Percentiles rank a stretch among this genome's conserved stretches.
Conservation (phyloP, 2,797 vertebrate species). For the Sebastes kiyomatsui region DNA sequence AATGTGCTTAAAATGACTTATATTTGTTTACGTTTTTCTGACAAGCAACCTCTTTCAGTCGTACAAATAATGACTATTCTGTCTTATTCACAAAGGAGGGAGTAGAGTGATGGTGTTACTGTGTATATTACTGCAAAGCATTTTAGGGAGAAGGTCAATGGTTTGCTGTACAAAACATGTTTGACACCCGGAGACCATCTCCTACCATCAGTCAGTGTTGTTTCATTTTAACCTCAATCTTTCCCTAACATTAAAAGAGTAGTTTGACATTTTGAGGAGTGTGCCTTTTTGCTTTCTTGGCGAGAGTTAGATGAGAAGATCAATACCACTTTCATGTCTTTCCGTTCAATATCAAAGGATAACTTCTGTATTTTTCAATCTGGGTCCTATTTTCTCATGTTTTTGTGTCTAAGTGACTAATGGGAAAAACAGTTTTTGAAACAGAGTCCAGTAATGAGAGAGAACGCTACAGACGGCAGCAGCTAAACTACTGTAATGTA, state of each 20-base stretch:
- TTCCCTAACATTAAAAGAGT: neutral
- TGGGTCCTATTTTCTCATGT: neutral
- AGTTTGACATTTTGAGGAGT: neutral
- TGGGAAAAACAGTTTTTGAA: neutral
- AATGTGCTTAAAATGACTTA: neutral
- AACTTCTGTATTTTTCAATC: neutral
- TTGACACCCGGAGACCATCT: neutral
- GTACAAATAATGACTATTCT: neutral
- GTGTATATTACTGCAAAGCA: neutral
- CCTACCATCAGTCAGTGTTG: neutral
- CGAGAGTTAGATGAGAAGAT: neutral
- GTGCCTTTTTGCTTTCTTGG: neutral
- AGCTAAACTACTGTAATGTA: neutral
- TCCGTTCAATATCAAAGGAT: neutral
- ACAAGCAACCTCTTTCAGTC: neutral
- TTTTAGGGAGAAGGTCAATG: neutral
- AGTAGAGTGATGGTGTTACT: neutral
- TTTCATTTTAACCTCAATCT: neutral
- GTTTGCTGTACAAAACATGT: neutral
- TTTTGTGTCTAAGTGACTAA: neutral
- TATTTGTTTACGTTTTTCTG: neutral
- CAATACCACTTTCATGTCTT: neutral
- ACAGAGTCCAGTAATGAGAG: neutral
- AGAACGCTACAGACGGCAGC: neutral
- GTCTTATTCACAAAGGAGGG: neutral